Evolutionary conservation across 2,113 vertebrate species (phyloP).

Genomic region (Zosterops borbonicus): DNA sequence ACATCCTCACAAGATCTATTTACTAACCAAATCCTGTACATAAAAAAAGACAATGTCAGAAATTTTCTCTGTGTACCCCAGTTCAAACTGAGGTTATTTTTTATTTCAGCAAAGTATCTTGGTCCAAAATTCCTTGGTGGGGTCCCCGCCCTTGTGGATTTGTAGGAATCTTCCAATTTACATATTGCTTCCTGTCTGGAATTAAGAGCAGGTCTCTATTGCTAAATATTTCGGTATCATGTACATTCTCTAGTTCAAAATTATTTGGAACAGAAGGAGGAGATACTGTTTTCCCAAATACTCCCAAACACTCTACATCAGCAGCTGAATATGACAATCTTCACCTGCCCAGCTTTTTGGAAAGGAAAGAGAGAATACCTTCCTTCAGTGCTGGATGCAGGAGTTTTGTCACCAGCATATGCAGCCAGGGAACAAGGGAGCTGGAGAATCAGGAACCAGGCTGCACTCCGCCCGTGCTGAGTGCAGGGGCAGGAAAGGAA

Average conservation of each 20-base stretch:
- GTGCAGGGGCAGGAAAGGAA: background rate
- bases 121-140: constrained; percentile 30
- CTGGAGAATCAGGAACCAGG: background rate
- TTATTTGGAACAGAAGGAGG: background rate
- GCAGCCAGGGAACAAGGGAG: background rate
- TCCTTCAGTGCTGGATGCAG: background rate
- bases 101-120: background rate
- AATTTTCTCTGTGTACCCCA: background rate
- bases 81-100: background rate
- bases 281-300: background rate
- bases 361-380: background rate
- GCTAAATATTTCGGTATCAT: background rate
- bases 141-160: background rate
- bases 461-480: accelerated
- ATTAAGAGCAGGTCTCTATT: background rate
- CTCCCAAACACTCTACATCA: background rate
- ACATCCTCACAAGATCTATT: background rate
- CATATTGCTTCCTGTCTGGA: background rate
- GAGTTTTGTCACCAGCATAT: accelerated
- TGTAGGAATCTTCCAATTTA: background rate
- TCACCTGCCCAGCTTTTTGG: background rate
- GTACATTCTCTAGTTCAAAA: background rate
- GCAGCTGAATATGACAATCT: background rate
- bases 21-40: background rate
- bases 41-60: background rate